These are phyloP conservation scores for Lacerta bilineata DNA, from an alignment of 2,797 vertebrate genomes.

Conservation along the genomic window DNA sequence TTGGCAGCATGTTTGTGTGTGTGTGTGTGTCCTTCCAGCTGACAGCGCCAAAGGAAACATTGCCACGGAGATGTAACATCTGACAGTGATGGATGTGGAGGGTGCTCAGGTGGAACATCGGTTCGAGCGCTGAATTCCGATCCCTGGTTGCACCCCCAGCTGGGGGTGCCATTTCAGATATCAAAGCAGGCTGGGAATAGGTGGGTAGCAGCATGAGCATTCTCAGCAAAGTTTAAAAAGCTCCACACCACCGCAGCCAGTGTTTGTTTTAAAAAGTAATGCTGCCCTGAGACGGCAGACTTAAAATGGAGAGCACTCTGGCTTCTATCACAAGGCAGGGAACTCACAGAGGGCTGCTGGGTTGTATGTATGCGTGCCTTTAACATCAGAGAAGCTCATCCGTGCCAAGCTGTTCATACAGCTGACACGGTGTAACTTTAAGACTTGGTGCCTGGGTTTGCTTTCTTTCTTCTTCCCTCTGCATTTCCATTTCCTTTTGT, in stretches of 20 bases:
- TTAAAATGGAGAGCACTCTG: not conserved
- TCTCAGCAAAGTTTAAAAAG: not conserved
- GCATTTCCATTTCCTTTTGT: not conserved
- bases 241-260: too few relatives aligned
- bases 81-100: slow-evolving; percentile 15
- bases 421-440: too few relatives aligned
- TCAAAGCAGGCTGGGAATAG: not conserved
- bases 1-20: not conserved
- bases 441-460: not conserved
- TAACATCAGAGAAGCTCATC: too few relatives aligned
- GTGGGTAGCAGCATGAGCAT: not conserved
- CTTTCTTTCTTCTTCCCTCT: not conserved
- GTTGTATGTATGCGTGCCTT: not conserved
- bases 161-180: not conserved
- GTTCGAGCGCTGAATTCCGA: not conserved
- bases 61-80: slow-evolving; percentile 22
- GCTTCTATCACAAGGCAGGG: not conserved
- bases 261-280: not conserved
- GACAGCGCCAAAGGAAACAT: slow-evolving; percentile 21
- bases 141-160: not conserved
- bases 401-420: too few relatives aligned
- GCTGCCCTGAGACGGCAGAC: not conserved
- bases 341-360: not conserved
- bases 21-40: not conserved
- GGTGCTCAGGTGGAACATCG: not conserved